phyloP scores from a whole-genome alignment of 1,140 invertebrate species.

The Caenorhabditis briggsae region DNA sequence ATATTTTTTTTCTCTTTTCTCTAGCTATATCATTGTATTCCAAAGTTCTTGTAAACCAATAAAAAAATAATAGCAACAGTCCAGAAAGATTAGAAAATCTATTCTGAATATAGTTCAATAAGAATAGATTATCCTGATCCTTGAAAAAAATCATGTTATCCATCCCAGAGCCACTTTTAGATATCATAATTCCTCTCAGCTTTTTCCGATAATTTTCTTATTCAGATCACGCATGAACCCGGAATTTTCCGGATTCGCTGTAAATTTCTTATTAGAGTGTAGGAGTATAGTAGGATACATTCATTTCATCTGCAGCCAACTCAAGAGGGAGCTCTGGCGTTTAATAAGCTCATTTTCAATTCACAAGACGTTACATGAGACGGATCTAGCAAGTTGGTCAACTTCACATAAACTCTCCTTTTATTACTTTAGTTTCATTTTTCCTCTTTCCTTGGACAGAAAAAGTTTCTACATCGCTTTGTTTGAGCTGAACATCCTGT shows the following conservation, averaged over 20 bases:
- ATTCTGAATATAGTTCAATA: background rate
- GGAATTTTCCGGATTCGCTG: background rate
- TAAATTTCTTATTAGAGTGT: conserved; percentile 3
- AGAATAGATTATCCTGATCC: background rate
- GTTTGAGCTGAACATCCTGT: too few species aligned
- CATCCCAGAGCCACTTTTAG: too few species aligned
- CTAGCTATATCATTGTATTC: too few species aligned
- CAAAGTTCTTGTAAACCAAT: too few species aligned
- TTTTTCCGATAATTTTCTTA: background rate
- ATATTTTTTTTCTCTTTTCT: background rate
- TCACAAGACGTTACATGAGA: conserved; percentile 6
- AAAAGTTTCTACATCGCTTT: background rate
- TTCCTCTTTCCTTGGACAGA: background rate
- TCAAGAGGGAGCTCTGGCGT: background rate
- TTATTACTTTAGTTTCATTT: conserved; percentile 35
- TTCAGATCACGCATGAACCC: background rate
- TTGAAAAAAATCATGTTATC: background rate
- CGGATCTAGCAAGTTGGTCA: background rate
- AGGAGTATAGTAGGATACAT: background rate
- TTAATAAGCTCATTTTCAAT: conserved; percentile 45
- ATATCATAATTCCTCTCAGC: too few species aligned
- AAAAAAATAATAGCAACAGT: too few species aligned
- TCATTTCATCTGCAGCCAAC: background rate
- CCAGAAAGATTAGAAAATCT: too few species aligned
- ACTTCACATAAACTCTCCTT: background rate